phyloP scores from a whole-genome alignment of 2,888 invertebrate species.

The Pterostichus niger region DNA sequence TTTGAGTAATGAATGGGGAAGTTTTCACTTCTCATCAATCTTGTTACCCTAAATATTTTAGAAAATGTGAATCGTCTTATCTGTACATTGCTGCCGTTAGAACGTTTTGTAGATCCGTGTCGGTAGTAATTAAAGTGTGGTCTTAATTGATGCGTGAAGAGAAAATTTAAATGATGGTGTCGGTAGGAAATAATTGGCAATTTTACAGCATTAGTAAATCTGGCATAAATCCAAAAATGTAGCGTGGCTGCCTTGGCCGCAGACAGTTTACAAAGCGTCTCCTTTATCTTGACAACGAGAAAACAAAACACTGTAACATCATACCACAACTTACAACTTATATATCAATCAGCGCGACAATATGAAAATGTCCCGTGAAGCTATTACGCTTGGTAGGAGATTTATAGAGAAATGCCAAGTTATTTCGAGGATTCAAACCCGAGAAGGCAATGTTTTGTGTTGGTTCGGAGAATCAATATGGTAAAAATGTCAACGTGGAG shows the following conservation, averaged over 20 bases:
- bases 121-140: constrained; percentile 14
- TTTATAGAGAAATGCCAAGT: constrained; percentile 24
- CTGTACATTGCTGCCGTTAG: constrained; percentile 21
- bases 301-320: constrained; percentile 59
- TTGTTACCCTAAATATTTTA: constrained; percentile 26
- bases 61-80: constrained; percentile 27
- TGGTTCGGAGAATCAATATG: constrained; percentile 10
- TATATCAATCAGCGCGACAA: constrained; percentile 59
- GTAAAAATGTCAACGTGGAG: constrained; percentile 5
- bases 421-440: constrained; percentile 30
- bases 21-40: constrained; percentile 6
- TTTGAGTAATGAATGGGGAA: neutral
- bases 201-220: constrained; percentile 61
- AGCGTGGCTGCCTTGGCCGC: constrained; percentile 5
- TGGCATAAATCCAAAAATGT: constrained; percentile 61
- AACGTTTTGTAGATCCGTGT: constrained; percentile 10
- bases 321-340: constrained; percentile 60
- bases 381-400: constrained; percentile 25
- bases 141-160: constrained; percentile 42
- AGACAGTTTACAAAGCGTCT: constrained; percentile 61
- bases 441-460: neutral
- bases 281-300: constrained; percentile 60
- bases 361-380: constrained; percentile 45
- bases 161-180: constrained; percentile 37
- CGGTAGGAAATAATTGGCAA: constrained; percentile 59